These are phyloP conservation scores for Gorsachius goisagi DNA, from an alignment of 2,113 vertebrate species.

Conservation along the genomic window DNA sequence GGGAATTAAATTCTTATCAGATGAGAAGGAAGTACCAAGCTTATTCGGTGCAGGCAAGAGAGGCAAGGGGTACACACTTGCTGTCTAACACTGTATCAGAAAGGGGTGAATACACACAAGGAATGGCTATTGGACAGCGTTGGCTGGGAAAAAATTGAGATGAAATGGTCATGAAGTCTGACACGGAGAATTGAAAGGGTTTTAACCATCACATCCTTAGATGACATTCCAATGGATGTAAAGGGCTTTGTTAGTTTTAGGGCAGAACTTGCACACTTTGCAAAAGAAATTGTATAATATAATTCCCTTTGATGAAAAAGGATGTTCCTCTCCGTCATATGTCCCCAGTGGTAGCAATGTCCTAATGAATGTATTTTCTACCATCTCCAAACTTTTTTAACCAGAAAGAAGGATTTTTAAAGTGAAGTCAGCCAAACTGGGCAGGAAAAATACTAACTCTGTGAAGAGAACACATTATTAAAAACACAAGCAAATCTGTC, in stretches of 20 bases:
- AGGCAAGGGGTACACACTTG: not conserved
- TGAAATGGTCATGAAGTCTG: not conserved
- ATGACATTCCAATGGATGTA: not conserved
- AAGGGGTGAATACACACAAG: not conserved
- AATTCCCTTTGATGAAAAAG: not conserved
- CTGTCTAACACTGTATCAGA: not conserved
- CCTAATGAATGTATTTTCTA: not conserved
- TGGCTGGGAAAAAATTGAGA: not conserved
- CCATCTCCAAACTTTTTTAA: not conserved
- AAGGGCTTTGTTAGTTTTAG: not conserved
- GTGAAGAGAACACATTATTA: conserved; percentile 56
- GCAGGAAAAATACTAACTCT: conserved; percentile 12
- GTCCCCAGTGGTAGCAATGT: not conserved
- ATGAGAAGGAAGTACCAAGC: not conserved
- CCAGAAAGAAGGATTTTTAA: conserved; percentile 12
- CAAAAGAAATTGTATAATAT: not conserved
- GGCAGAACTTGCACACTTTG: not conserved
- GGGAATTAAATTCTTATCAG: conserved; percentile 21
- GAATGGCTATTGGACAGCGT: not conserved
- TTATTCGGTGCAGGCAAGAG: not conserved
- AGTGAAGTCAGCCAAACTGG: not conserved
- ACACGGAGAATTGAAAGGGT: not conserved
- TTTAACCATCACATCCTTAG: not conserved
- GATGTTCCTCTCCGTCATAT: not conserved
- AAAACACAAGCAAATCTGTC: conserved; percentile 49